phyloP scores from a whole-genome alignment of 2,888 invertebrate genomes.

The Empis livida region DNA sequence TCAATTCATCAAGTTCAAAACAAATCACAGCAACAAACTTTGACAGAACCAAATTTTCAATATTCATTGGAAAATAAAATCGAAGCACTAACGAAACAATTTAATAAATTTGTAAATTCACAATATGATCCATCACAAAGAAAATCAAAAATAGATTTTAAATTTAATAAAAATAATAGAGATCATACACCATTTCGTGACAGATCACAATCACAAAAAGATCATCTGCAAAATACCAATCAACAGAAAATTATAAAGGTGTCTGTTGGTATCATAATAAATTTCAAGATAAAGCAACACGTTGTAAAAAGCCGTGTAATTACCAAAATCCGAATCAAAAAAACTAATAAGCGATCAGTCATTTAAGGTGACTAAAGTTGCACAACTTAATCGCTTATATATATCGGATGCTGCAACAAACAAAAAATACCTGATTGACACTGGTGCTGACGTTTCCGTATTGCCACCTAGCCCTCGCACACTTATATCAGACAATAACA shows the following conservation, averaged over 20 bases:
- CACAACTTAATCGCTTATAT: neutral
- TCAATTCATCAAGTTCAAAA: neutral
- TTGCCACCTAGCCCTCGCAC: conserved; percentile 3
- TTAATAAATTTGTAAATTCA: too few relatives aligned
- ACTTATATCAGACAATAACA: neutral
- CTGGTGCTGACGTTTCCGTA: conserved; percentile 11
- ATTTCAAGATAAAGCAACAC: neutral
- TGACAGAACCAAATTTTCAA: neutral
- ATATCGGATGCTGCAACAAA: neutral
- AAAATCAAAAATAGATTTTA: too few relatives aligned
- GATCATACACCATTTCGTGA: too few relatives aligned
- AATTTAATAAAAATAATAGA: too few relatives aligned
- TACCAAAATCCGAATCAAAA: neutral
- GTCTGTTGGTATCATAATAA: neutral
- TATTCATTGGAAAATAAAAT: neutral
- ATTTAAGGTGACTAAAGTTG: neutral
- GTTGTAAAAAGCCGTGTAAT: neutral
- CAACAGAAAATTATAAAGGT: too few relatives aligned
- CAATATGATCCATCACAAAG: too few relatives aligned
- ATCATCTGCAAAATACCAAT: too few relatives aligned
- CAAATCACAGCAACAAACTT: neutral
- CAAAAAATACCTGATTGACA: conserved; percentile 1
- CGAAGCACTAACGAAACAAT: neutral
- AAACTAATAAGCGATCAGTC: neutral
- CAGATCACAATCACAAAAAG: too few relatives aligned